These are phyloP conservation scores for Takifugu rubripes DNA, from an alignment of 2,797 vertebrate genomes.

Conservation along the genomic window DNA sequence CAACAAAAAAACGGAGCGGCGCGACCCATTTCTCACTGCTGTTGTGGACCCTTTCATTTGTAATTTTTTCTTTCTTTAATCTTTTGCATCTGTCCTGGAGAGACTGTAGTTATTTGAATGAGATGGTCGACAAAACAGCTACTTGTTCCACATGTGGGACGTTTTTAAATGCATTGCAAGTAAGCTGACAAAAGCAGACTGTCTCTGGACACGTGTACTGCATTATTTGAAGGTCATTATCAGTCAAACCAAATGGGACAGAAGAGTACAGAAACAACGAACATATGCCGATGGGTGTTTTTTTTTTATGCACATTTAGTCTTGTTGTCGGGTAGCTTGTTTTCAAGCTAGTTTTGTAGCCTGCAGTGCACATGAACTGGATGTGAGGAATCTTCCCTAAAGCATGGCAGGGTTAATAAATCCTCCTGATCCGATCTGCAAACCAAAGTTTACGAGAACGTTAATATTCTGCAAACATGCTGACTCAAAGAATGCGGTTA, in stretches of 20 bases:
- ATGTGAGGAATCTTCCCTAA: constrained; percentile 31
- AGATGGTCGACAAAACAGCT: constrained; percentile 19
- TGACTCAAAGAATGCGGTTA: constrained; percentile 19
- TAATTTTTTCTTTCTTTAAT: constrained; percentile 62
- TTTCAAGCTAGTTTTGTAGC: constrained; percentile 20
- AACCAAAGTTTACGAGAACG: constrained; percentile 34
- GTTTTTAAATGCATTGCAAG: neutral
- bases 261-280: neutral
- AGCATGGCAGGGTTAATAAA: constrained; percentile 46
- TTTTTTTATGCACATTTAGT: constrained; percentile 11
- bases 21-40: constrained; percentile 40
- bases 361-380: constrained; percentile 24
- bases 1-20: too few relatives aligned
- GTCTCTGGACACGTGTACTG: neutral
- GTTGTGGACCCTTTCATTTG: constrained; percentile 61
- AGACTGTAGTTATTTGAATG: constrained; percentile 37
- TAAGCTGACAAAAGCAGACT: neutral
- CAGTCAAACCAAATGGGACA: neutral
- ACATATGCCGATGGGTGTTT: constrained; percentile 1
- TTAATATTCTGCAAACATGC: constrained; percentile 30
- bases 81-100: constrained; percentile 33
- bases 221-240: neutral
- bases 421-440: constrained; percentile 28
- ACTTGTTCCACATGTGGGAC: constrained; percentile 8
- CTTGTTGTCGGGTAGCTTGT: constrained; percentile 22